phyloP scores from a whole-genome alignment of 1,140 invertebrate genomes.

The Rhizoglyphus robini region DNA sequence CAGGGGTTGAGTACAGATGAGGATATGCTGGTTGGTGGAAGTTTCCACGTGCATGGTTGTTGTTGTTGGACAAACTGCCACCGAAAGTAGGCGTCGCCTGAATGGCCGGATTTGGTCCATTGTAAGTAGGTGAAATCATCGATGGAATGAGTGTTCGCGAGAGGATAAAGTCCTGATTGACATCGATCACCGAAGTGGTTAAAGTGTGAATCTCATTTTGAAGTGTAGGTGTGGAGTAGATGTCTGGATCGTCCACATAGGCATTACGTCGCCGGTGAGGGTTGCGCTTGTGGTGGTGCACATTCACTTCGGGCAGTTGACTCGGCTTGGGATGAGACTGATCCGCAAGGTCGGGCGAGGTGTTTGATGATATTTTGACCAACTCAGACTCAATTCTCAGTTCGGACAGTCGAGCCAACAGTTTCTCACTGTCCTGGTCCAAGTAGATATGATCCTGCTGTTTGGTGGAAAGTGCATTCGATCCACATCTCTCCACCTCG shows the following conservation, averaged over 20 bases:
- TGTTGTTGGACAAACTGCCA: not conserved
- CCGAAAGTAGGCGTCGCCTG: not conserved
- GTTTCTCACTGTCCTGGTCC: not conserved
- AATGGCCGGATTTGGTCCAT: not conserved
- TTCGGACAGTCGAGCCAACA: not conserved
- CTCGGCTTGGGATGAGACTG: not conserved
- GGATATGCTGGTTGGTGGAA: constrained; percentile 13
- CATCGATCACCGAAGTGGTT: constrained; percentile 12
- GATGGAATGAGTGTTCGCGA: constrained; percentile 13
- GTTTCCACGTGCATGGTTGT: not conserved
- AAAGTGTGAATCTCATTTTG: not conserved
- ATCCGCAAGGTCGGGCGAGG: not conserved
- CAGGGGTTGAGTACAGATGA: constrained; percentile 10
- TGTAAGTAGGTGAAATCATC: constrained; percentile 16
- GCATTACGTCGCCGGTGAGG: constrained; percentile 5
- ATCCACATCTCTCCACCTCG: not conserved
- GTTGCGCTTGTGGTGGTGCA: not conserved
- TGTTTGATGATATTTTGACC: not conserved
- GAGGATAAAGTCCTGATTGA: not conserved
- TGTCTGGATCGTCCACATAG: not conserved
- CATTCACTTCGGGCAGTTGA: not conserved
- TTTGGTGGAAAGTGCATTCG: not conserved
- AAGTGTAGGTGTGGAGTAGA: constrained; percentile 3
- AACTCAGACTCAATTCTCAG: not conserved
- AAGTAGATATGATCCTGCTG: constrained; percentile 5